These are phyloP conservation scores for Sus scrofa DNA, from an alignment of 2,113 vertebrate genomes.

Conservation along the genomic window DNA sequence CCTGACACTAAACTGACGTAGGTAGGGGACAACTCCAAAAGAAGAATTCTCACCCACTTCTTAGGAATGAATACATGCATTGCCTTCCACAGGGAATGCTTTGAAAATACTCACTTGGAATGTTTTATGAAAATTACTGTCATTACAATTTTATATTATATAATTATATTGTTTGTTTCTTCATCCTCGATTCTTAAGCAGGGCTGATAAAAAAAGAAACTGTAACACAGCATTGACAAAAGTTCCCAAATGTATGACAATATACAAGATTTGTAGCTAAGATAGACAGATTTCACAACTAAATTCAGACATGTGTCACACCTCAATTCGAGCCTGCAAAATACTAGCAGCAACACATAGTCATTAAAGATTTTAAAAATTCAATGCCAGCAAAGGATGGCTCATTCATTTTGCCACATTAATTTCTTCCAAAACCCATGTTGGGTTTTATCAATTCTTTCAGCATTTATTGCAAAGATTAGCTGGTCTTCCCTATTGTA, in stretches of 20 bases:
- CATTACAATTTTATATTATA: constrained; percentile 11
- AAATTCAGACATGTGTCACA: neutral
- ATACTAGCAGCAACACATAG: neutral
- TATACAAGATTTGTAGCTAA: neutral
- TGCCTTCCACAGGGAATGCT: neutral
- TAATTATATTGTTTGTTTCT: neutral
- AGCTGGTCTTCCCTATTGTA: neutral
- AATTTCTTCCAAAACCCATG: neutral
- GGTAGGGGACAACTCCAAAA: neutral
- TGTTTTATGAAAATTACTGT: constrained; percentile 43
- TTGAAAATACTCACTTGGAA: constrained; percentile 33
- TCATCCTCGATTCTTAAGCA: constrained; percentile 27
- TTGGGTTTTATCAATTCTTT: constrained; percentile 4
- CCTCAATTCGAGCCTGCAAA: neutral
- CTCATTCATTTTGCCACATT: neutral
- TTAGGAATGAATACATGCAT: neutral
- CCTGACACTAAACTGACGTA: neutral
- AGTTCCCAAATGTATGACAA: neutral
- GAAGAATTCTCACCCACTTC: neutral
- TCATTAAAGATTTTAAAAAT: constrained; percentile 9
- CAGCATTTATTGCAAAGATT: neutral
- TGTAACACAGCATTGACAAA: neutral
- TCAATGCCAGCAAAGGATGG: neutral
- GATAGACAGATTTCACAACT: neutral
- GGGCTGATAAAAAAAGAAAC: neutral